These are phyloP conservation scores for Eulemur albifrons DNA, from an alignment of 2,797 vertebrate species.

Conservation along the genomic window DNA sequence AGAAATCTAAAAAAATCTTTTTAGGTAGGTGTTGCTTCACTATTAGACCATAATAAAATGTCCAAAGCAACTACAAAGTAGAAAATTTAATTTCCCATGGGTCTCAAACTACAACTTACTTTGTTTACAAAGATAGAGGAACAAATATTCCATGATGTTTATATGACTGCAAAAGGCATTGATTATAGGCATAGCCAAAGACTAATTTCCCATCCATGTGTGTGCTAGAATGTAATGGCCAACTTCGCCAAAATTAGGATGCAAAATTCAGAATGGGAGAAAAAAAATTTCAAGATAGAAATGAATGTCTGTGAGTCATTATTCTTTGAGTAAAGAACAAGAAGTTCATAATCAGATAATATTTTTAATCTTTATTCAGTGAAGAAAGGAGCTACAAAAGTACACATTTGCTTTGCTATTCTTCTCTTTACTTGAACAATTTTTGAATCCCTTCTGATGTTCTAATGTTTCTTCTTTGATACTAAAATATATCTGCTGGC, in stretches of 20 bases:
- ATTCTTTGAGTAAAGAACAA: neutral
- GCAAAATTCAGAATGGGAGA: neutral
- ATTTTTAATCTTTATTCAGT: neutral
- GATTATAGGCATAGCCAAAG: conserved; percentile 33
- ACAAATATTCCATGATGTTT: neutral
- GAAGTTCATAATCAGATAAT: neutral
- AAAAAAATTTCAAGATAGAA: neutral
- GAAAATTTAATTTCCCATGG: conserved; percentile 32
- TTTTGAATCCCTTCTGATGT: neutral
- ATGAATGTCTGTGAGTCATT: neutral
- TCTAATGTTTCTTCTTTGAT: neutral
- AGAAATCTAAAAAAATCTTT: neutral
- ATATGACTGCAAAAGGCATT: conserved; percentile 54
- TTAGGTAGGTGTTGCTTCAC: conserved; percentile 1
- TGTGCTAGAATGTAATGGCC: neutral
- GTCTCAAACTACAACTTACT: conserved; percentile 34
- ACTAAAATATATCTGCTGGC: neutral
- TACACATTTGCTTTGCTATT: neutral
- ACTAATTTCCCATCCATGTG: conserved; percentile 8
- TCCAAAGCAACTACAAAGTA: conserved; percentile 44
- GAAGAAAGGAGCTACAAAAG: neutral
- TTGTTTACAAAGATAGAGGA: neutral
- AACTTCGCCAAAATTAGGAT: neutral
- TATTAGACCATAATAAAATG: conserved; percentile 23
- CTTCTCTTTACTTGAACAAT: neutral